Conservation (phyloP, 2,888 invertebrate species). For the Pomacea canaliculata region DNA sequence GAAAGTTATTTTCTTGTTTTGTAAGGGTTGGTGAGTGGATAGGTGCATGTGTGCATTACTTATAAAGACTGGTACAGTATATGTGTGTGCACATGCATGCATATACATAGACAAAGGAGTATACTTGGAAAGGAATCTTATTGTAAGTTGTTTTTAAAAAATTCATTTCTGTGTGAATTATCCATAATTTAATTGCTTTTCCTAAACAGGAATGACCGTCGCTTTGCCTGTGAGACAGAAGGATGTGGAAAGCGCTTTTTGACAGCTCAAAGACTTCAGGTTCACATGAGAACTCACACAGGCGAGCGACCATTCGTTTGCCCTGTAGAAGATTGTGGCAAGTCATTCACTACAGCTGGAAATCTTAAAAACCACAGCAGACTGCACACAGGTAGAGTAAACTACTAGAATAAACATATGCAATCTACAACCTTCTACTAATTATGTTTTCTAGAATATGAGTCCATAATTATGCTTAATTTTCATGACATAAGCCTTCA, state of each 20-base stretch:
- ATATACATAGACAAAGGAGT: no score
- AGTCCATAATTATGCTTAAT: no score
- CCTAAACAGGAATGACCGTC: constrained; percentile 63
- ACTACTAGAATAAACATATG: background rate
- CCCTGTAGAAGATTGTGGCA: constrained; percentile 40
- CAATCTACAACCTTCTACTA: no score
- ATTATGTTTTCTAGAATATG: no score
- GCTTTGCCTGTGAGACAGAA: constrained; percentile 42
- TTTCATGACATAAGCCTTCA: no score
- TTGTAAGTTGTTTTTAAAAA: no score
- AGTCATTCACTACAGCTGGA: constrained; percentile 58
- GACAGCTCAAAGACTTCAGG: constrained; percentile 55
- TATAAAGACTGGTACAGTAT: no score
- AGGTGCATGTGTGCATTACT: no score
- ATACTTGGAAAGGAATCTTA: no score
- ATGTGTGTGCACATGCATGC: no score
- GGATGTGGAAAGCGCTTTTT: constrained; percentile 58
- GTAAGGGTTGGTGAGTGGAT: constrained; percentile 73
- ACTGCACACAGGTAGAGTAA: constrained; percentile 48
- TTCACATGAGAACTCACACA: constrained; percentile 55
- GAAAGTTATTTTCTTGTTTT: constrained; percentile 14
- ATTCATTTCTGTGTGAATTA: background rate
- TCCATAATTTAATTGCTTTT: no score
- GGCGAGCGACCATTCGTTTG: constrained; percentile 55
- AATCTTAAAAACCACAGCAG: constrained; percentile 55